Percentiles rank a stretch among this genome's conserved stretches.
Evolutionary conservation across 2,797 vertebrate genomes (phyloP).

Genomic region (Caiman crocodilus): DNA sequence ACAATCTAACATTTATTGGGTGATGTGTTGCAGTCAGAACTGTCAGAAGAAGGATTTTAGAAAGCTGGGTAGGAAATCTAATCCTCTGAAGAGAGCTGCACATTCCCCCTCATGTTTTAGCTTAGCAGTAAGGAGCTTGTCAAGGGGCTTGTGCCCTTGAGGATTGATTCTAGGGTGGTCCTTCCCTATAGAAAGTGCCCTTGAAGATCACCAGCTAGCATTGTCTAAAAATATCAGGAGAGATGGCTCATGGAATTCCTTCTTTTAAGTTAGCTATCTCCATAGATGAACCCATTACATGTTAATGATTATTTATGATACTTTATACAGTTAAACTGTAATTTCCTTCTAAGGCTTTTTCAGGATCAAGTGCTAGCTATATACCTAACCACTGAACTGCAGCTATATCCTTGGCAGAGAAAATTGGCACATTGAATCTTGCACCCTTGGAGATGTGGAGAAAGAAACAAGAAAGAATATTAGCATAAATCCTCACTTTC

Average conservation of each 20-base stretch:
- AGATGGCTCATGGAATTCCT: constrained; percentile 6
- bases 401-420: background rate
- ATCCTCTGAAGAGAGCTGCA: constrained; percentile 24
- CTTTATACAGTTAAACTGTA: background rate
- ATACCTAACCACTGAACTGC: background rate
- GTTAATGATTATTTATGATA: constrained; percentile 38
- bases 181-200: background rate
- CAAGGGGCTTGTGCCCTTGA: constrained; percentile 18
- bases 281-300: constrained; percentile 45
- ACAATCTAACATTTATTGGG: background rate
- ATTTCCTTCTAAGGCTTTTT: constrained; percentile 15
- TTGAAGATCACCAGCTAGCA: constrained; percentile 10
- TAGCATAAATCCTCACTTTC: background rate
- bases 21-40: background rate
- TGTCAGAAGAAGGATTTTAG: background rate
- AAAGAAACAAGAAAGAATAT: background rate
- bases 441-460: accelerated
- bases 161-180: constrained; percentile 3
- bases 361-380: background rate
- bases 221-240: constrained; percentile 28
- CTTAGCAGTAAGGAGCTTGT: constrained; percentile 32
- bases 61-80: constrained; percentile 33
- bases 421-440: background rate
- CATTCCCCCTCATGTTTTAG: constrained; percentile 56
- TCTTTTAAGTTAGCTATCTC: constrained; percentile 12